Evolutionary conservation across 2,888 invertebrate species (phyloP), one percentile per base, ranked within the genome.

Genomic region (Limnephilus auricula): DNA sequence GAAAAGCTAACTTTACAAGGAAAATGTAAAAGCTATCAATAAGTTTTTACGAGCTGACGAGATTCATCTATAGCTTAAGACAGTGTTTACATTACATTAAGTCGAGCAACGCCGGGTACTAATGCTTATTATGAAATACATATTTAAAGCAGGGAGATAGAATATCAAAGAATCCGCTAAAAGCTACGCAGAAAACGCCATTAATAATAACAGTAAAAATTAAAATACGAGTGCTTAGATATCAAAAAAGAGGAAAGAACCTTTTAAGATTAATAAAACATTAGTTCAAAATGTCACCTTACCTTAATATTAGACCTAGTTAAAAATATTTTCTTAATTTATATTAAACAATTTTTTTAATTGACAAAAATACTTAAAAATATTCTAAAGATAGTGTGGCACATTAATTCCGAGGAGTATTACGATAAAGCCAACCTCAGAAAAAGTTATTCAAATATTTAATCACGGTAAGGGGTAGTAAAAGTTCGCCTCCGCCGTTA

Each of bases 391-490:
- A 65, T 65, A 65, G 65, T 25, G 25, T 25, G 25, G n/a, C 65
- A 2, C 65, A n/a, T 65, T 65, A 65, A 65, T 65, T 65, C 25
- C 2, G 65, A 65, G 25, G 65, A 65, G 30, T 80, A 31, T 32
- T 80, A 15, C 65, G 65, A 65, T 65, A 65, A 65, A 65, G 65
- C 65, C 10, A 45, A 30, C 85, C 40, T 50, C 65, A 15, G 87
- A 65, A 87, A 87, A 85, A 85, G 30, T 50, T 40, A 79, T 89
- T 89, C 40, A 80, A 89, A 89, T 89, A 89, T 80, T 89, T 80
- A 89, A 89, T 89, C 79, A 80, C 40, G n/a, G 45, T 31, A 65
- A 87, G 34, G 89, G 34, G 37, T 79, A 32, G 40, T 31, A n/a
- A 40, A 78, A 89, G 89, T 89, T 65, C 87, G 30, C 85, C 85